Base-by-base conservation (phyloP, 2,888 invertebrate species). In the Aquatica leii region DNA sequence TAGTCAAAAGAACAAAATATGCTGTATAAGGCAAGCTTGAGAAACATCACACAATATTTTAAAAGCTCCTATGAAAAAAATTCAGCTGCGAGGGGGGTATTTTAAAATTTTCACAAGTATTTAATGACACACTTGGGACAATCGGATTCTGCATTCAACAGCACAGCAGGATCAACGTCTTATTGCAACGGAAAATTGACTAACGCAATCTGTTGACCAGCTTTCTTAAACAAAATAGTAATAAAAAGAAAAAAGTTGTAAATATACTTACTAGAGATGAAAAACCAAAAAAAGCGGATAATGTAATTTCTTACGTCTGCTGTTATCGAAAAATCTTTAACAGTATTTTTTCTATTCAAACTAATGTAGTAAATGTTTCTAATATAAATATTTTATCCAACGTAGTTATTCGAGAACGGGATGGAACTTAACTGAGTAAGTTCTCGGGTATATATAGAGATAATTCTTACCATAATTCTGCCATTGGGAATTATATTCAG, bases 321-420 rank as follows among this genome's bases (percentile, higher is more conserved):
- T 37, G 12, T 37, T 37, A 37, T 37, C 37, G 37, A 37, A 37
- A 11, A 37, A 37, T 37, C 37, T 3, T 24, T 6, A 24, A 24
- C 11, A 37, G 37, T 8, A 12, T 2, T 37, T 37, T 12, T 2
- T 11, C 37, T 37, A 37, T 37, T 37, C 2, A 37, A 37, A 11
- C 37, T 24, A 24, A 24, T 4, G 4, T 24, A 6, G 4, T 37
- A 37, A 37, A 37, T 37, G 11, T 3, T n/a, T 8, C 37, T 12
- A 37, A 37, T 5, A 37, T 37, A 37, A 37, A 37, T 37, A 12
- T 37, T 37, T 37, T 37, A 37, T 37, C 37, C 37, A 37, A 37
- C 31, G 9, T 9, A 37, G 12, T 37, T n/a, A 37, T 37, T 37
- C 37, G 12, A 37, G 37, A 37, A 37, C 2, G 5, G 2, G 2